Evolutionary conservation across 1,140 invertebrate species (phyloP), one percentile per base, ranked within the genome.

Genomic region (Pomacea maculata): DNA sequence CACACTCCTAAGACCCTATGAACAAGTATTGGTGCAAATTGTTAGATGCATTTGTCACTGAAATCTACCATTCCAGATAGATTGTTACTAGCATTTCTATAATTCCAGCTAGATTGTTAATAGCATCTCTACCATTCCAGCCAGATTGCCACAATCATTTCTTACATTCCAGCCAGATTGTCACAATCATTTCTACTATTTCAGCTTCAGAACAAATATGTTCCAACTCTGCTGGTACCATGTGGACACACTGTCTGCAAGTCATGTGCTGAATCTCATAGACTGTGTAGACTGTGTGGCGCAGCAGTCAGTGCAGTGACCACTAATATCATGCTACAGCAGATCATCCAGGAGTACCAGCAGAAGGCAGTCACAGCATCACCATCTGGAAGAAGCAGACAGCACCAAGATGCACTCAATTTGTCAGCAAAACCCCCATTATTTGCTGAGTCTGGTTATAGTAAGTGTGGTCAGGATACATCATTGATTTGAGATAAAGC

Each of bases 221-320:
- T 75, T 4, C 87, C 87, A 15, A 81, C 85, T 78, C 81, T 88
- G 67, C 65, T 86, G 34, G 85, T 86, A 11, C 87, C 87, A 61
- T 88, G 87, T 82, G 87, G 86, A 45, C 87, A 88, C 75, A 86
- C 80, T 11, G 74, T 86, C n/a, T 88, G 87, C 74, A 81, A 83
- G 21, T 34, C 67, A 11, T 88, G 87, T 75, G 80, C 82, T 68
- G 34, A 83, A 52, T 78, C 75, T 12, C 84, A 82, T 61, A 54
- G 75, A 34, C 65, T 78, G 76, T 88, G 87, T 79, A 84, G 85
- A 14, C 68, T 72, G n/a, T 88, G 87, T 79, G 78, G 82, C 63
- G 85, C 83, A 77, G 21, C 55, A 9, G 79, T 86, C 7, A 64
- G 75, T 15, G 84, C 84, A 17, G 81, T 84, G 34, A 87, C 83